These are phyloP conservation scores for Dascillus cervinus DNA, from an alignment of 2,888 invertebrate genomes.

Conservation along the genomic window DNA sequence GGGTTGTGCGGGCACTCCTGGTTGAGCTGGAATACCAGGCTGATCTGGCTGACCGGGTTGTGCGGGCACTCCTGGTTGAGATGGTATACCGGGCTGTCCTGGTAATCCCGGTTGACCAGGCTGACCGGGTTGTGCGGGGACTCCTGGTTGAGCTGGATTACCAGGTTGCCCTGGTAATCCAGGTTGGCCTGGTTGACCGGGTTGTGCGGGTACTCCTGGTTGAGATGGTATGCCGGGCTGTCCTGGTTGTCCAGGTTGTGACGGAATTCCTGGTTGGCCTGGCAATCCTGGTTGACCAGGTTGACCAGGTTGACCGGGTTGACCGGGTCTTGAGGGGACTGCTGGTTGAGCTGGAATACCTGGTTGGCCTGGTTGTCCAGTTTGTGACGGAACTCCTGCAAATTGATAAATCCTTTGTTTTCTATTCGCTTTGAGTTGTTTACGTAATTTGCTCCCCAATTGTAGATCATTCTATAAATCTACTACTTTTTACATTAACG, in stretches of 20 bases:
- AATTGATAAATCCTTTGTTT: no score
- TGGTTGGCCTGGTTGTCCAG: constrained; percentile 53
- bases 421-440: no score
- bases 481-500: no score
- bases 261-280: constrained; percentile 20
- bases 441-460: no score
- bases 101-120: constrained; percentile 40
- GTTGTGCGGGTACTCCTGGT: constrained; percentile 34
- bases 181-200: not conserved
- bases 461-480: no score
- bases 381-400: constrained; percentile 36
- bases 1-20: not conserved
- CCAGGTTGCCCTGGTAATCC: not conserved
- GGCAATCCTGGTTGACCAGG: constrained; percentile 14
- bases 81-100: constrained; percentile 9
- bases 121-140: constrained; percentile 48
- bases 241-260: constrained; percentile 10
- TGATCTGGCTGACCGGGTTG: constrained; percentile 15
- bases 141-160: constrained; percentile 14
- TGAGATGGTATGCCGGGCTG: constrained; percentile 10
- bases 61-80: constrained; percentile 9
- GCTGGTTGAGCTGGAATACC: constrained; percentile 10
- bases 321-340: constrained; percentile 9
- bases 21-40: constrained; percentile 3
- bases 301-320: constrained; percentile 32